Conservation (phyloP, 2,888 invertebrate species). For the Phaedon cochleariae region DNA sequence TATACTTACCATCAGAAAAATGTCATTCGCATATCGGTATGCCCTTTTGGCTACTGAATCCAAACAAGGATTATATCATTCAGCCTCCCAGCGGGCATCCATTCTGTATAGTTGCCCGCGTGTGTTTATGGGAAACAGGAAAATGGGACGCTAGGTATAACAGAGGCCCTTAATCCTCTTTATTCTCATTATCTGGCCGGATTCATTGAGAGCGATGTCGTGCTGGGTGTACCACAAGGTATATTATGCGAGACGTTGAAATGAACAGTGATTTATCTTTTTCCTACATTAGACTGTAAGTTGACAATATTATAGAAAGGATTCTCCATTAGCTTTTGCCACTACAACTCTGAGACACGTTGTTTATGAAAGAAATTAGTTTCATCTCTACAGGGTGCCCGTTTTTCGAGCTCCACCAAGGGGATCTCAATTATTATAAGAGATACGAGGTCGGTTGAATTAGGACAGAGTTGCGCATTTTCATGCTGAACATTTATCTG, state of each 20-base stretch:
- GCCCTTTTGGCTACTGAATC: slow-evolving; percentile 40
- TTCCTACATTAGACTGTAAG: background rate
- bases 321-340: too few relatives aligned
- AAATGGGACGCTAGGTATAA: slow-evolving; percentile 37
- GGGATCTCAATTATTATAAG: too few relatives aligned
- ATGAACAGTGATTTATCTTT: background rate
- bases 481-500: too few relatives aligned
- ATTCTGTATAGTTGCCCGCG: slow-evolving; percentile 23
- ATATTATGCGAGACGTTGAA: background rate
- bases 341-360: too few relatives aligned
- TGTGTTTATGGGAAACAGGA: slow-evolving; percentile 47
- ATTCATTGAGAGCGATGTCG: slow-evolving; percentile 12
- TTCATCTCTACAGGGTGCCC: too few relatives aligned
- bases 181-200: slow-evolving; percentile 20
- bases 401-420: too few relatives aligned
- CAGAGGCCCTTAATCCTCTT: slow-evolving; percentile 35
- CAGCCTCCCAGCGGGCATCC: slow-evolving; percentile 37
- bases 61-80: slow-evolving; percentile 46
- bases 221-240: background rate
- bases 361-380: too few relatives aligned
- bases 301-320: too few relatives aligned
- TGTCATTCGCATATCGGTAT: slow-evolving; percentile 36
- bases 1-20: background rate
- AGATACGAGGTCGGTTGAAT: too few relatives aligned
- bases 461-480: too few relatives aligned